These are phyloP conservation scores for Heterotilapia buettikoferi DNA, from an alignment of 2,113 vertebrate genomes.

Conservation along the genomic window DNA sequence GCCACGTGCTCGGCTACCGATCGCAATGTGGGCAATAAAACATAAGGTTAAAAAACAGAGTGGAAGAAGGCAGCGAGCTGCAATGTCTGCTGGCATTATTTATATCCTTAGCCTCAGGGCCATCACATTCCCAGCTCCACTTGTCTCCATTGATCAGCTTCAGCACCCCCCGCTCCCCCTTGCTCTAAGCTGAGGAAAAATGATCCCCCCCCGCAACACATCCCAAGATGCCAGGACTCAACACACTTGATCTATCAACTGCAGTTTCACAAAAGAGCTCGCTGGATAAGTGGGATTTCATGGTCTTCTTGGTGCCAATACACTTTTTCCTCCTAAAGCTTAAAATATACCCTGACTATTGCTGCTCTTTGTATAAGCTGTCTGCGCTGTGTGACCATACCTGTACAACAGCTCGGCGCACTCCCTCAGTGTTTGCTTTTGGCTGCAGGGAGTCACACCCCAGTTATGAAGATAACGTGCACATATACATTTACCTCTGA, in stretches of 20 bases:
- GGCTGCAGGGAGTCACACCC: background rate
- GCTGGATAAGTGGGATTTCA: slow-evolving; percentile 11
- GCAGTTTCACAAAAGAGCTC: slow-evolving; percentile 10
- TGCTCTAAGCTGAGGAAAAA: slow-evolving; percentile 27
- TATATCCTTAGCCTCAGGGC: slow-evolving; percentile 50
- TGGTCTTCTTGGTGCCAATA: slow-evolving; percentile 8
- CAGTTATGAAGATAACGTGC: background rate
- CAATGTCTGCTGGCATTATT: slow-evolving; percentile 50
- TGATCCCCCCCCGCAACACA: slow-evolving; percentile 22
- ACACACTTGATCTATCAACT: slow-evolving; percentile 34
- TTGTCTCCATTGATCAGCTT: slow-evolving; percentile 60
- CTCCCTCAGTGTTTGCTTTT: background rate
- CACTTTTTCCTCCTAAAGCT: background rate
- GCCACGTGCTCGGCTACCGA: background rate
- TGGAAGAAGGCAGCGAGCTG: slow-evolving; percentile 10
- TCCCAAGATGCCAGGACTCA: slow-evolving; percentile 33
- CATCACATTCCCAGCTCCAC: slow-evolving; percentile 49
- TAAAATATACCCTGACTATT: background rate
- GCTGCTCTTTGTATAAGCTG: background rate
- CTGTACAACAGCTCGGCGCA: background rate
- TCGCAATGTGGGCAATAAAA: background rate
- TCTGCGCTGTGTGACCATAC: background rate
- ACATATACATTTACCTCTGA: background rate
- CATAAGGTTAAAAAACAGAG: slow-evolving; percentile 5
- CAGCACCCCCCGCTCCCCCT: background rate